A percentile compares a stretch with the other conserved stretches of the same genome.
Evolutionary conservation across 2,888 invertebrate species (phyloP).

Genomic region (Drosophila robusta): DNA sequence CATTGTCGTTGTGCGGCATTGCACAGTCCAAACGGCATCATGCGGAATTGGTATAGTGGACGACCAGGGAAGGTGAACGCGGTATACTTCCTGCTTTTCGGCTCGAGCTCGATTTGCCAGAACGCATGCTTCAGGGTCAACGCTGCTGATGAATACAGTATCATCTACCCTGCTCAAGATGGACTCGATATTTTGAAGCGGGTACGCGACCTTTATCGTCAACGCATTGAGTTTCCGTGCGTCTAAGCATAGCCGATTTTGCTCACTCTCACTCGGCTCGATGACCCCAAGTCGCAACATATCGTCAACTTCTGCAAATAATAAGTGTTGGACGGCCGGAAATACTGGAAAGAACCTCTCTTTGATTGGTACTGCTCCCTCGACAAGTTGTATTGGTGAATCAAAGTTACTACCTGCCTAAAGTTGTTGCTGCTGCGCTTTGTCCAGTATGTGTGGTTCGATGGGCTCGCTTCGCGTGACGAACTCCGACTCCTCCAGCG

Average conservation of each 20-base stretch:
- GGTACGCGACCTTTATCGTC: slow-evolving; percentile 4
- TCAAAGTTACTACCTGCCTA: neutral
- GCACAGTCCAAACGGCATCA: too few species aligned
- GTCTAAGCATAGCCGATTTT: neutral
- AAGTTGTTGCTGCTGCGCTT: neutral
- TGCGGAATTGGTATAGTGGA: neutral
- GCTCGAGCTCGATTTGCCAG: slow-evolving; percentile 11
- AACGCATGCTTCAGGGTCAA: slow-evolving; percentile 4
- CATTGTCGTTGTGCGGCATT: neutral
- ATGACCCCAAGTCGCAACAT: neutral
- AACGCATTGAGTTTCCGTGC: slow-evolving; percentile 4
- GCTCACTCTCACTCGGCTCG: neutral
- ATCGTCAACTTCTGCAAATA: too few species aligned
- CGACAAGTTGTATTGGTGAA: neutral
- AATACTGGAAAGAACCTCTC: neutral
- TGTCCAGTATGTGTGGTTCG: too few species aligned
- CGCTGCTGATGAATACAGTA: slow-evolving; percentile 3
- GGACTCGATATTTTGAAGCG: slow-evolving; percentile 6
- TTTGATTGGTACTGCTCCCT: neutral
- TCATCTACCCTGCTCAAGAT: slow-evolving; percentile 1
- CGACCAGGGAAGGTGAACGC: neutral
- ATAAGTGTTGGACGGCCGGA: too few species aligned
- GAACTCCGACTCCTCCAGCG: neutral
- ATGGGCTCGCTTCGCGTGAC: neutral
- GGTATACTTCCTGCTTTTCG: neutral